Conservation (phyloP, 2,113 vertebrate genomes). For the Nerophis ophidion region DNA sequence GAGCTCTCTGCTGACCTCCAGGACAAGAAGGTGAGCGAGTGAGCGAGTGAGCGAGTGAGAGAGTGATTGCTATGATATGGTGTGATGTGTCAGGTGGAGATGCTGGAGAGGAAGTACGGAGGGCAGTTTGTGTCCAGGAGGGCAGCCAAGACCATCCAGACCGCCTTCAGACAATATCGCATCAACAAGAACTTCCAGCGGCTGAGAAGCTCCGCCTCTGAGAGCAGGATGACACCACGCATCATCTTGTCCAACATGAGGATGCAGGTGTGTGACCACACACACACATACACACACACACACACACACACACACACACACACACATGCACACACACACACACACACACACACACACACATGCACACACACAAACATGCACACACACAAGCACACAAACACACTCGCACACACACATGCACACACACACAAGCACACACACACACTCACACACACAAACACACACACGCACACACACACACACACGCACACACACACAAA, state of each 20-base stretch:
- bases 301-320: background rate
- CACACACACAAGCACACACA: too few species aligned
- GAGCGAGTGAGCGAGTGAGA: too few species aligned
- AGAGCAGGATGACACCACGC: constrained; percentile 62
- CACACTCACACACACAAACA: too few species aligned
- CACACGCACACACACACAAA: too few species aligned
- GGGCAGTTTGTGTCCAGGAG: constrained; percentile 62
- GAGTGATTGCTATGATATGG: background rate
- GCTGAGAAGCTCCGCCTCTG: constrained; percentile 59
- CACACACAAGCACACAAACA: too few species aligned
- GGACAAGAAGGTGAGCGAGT: constrained; percentile 84
- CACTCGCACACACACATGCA: too few species aligned
- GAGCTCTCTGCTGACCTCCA: constrained; percentile 94
- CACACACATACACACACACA: background rate
- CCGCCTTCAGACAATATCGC: constrained; percentile 62
- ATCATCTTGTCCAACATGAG: constrained; percentile 69
- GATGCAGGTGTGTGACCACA: constrained; percentile 46
- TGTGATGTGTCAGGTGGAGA: constrained; percentile 78
- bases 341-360: background rate
- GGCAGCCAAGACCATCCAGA: constrained; percentile 62
- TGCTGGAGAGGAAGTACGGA: constrained; percentile 91
- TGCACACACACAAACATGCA: too few species aligned
- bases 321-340: background rate
- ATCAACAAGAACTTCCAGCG: constrained; percentile 68
- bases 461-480: too few species aligned